phyloP scores from a whole-genome alignment of 2,888 invertebrate genomes.

The Watsonalla cultraria region DNA sequence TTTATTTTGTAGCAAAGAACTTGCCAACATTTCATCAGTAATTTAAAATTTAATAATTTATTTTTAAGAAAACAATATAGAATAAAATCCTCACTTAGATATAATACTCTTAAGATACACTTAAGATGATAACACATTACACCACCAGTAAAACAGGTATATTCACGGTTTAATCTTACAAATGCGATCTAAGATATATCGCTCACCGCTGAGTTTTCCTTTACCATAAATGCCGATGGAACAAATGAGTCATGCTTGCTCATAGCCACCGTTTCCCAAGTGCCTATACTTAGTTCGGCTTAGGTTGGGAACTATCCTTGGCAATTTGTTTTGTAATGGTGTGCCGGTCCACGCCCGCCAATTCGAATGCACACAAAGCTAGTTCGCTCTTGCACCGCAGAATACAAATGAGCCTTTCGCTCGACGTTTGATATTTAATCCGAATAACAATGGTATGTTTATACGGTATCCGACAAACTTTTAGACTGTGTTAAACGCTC shows the following conservation, averaged over 20 bases:
- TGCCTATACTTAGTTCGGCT: slow-evolving; percentile 3
- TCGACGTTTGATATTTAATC: slow-evolving; percentile 1
- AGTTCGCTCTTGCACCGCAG: background rate
- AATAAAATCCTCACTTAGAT: no score
- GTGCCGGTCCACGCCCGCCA: slow-evolving; percentile 16
- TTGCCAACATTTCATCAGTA: no score
- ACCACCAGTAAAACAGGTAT: background rate
- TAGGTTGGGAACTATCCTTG: slow-evolving; percentile 30
- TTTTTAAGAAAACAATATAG: no score
- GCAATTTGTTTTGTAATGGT: slow-evolving; percentile 33
- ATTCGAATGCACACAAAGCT: slow-evolving; percentile 3
- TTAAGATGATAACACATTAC: background rate
- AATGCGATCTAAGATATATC: background rate
- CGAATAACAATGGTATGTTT: slow-evolving; percentile 1
- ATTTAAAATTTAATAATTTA: no score
- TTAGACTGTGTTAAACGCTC: background rate
- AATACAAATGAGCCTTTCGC: slow-evolving; percentile 2
- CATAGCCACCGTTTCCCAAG: background rate
- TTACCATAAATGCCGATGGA: background rate
- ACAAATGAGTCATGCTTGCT: slow-evolving; percentile 2
- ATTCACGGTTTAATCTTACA: background rate
- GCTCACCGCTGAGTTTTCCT: background rate
- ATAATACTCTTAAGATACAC: no score
- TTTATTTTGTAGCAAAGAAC: no score
- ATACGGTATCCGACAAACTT: background rate